phyloP scores from a whole-genome alignment of 2,797 vertebrate genomes.

The Lophotriccus pileatus region DNA sequence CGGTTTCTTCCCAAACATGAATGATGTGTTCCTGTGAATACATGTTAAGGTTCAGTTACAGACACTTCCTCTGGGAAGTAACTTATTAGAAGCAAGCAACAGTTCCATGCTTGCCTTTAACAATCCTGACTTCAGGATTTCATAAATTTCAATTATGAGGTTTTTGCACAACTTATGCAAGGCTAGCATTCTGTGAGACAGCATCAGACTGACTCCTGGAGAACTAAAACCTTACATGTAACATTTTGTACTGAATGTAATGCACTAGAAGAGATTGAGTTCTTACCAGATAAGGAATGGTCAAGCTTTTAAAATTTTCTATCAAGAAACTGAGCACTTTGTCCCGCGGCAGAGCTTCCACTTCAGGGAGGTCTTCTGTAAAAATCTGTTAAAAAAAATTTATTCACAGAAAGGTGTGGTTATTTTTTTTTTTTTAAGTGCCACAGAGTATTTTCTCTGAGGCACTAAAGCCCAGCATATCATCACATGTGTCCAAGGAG shows the following conservation, averaged over 20 bases:
- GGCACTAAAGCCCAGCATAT: background rate
- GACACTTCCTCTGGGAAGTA: background rate
- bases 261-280: background rate
- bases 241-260: background rate
- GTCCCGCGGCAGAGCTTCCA: slow-evolving; percentile 91
- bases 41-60: background rate
- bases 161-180: background rate
- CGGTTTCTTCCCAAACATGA: slow-evolving; percentile 88
- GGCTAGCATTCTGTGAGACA: background rate
- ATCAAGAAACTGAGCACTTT: slow-evolving; percentile 90
- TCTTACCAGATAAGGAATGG: slow-evolving; percentile 91
- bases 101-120: background rate
- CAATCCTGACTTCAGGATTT: background rate
- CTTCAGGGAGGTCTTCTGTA: slow-evolving; percentile 95
- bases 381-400: slow-evolving; percentile 86
- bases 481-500: background rate
- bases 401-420: background rate
- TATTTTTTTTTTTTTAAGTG: background rate
- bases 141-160: background rate
- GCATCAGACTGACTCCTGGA: background rate
- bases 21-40: slow-evolving; percentile 88
- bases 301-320: slow-evolving; percentile 91
- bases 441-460: background rate
- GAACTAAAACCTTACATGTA: background rate
- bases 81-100: background rate